Evolutionary conservation across 2,888 invertebrate genomes (phyloP).

Genomic region (Scrobipalpa costella): DNA sequence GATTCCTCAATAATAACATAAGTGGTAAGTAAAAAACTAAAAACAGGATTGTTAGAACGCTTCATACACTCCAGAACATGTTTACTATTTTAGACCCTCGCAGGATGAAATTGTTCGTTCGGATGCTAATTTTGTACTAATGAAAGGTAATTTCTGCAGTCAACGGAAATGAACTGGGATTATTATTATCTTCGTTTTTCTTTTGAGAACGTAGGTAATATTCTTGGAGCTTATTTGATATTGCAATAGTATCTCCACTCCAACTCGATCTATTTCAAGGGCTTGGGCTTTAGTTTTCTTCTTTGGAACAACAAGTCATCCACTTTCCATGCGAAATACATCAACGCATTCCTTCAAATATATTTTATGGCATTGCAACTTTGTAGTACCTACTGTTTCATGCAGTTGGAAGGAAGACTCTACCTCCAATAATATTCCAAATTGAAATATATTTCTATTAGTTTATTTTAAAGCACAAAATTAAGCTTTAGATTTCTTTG

Average conservation of each 20-base stretch:
- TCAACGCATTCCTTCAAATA: too few relatives aligned
- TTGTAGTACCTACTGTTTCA: too few relatives aligned
- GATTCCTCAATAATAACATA: conserved; percentile 48
- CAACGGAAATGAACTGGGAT: conserved; percentile 18
- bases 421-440: too few relatives aligned
- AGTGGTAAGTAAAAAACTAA: conserved; percentile 52
- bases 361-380: too few relatives aligned
- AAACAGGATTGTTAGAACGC: conserved; percentile 53
- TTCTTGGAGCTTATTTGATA: too few relatives aligned
- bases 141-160: conserved; percentile 24
- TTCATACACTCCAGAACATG: conserved; percentile 46
- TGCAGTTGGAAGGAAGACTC: too few relatives aligned
- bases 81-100: conserved; percentile 45
- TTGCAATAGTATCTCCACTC: not conserved
- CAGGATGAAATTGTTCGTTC: conserved; percentile 35
- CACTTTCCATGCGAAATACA: too few relatives aligned
- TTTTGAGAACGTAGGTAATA: not conserved
- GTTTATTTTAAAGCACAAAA: not conserved
- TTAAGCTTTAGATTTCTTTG: not conserved
- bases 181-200: conserved; percentile 4
- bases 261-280: too few relatives aligned
- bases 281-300: too few relatives aligned
- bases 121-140: conserved; percentile 25
- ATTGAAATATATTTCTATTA: too few relatives aligned
- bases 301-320: too few relatives aligned